Base-by-base conservation (phyloP, 1,140 invertebrate genomes). In the Zaprionus lachaisei region DNA sequence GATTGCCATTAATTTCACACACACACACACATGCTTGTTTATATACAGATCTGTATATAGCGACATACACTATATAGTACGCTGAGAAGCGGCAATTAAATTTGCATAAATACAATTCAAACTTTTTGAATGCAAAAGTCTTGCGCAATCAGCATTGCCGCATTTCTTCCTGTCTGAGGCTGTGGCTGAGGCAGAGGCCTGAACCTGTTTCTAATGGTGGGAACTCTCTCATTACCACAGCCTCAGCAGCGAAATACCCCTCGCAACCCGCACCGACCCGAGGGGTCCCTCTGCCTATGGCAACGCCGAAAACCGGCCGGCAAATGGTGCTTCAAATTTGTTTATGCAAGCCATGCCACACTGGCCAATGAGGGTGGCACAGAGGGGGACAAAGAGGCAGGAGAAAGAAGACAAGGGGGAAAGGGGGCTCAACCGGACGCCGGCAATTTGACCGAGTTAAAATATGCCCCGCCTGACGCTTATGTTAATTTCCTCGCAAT, bases 181-280 rank as follows among this genome's bases (percentile, higher is more conserved):
- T 38, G 37, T 4, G 34, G 4, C 4, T 37, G 34, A 38, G 12
- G 14, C 56, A 14, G 28, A 5, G 26, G 68, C 58, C 51, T 38
- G 81, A 89, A 89, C 85, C 85, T 89, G 85, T 89, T 89, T 90
- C 85, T 89, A 89, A 89, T 89, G 85, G 86, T 89, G 85, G 81
- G 85, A 89, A 89, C 85, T 89, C 85, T 89, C 85, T 89, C 85
- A 89, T 89, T 89, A 90, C 84, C 80, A 67, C 56, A 69, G 57
- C 79, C 26, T 44, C 70, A 55, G 57, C 31, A 11, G 3, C 31
- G 31, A 4, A 11, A 34, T 34, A 34, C 66, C 22, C 20, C 14
- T 5, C 7, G 44, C 20, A 28, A 15, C 31, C 41, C 41, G 38
- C 28, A 31, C 37, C 12, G 15, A 0, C 5, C 15, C 6, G 7